Evolutionary conservation across 1,140 invertebrate genomes (phyloP).

Genomic region (Andricus grossulariae): DNA sequence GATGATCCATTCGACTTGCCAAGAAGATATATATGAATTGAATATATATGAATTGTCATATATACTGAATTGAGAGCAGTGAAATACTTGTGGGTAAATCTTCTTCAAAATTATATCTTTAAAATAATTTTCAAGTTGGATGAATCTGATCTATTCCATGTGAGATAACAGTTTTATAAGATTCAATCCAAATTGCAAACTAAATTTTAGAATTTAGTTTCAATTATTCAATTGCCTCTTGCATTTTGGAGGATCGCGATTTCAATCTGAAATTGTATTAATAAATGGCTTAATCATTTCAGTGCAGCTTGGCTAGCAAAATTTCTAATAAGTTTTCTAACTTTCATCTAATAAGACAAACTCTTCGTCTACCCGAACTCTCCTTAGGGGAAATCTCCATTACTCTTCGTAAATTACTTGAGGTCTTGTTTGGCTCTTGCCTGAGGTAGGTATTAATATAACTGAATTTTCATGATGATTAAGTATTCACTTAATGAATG

Average conservation of each 20-base stretch:
- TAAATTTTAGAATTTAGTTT: background rate
- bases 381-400: background rate
- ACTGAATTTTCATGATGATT: constrained; percentile 19
- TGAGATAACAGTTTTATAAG: too few species aligned
- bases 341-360: constrained; percentile 22
- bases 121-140: too few species aligned
- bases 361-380: constrained; percentile 1
- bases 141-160: too few species aligned
- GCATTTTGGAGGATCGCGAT: background rate
- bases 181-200: too few species aligned
- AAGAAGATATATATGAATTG: too few species aligned
- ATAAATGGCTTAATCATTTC: background rate
- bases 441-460: constrained; percentile 7
- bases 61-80: too few species aligned
- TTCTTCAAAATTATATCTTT: too few species aligned
- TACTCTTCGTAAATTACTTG: constrained; percentile 31
- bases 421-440: constrained; percentile 29
- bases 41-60: too few species aligned
- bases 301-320: background rate
- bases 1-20: too few species aligned
- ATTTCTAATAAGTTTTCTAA: constrained; percentile 30
- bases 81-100: too few species aligned
- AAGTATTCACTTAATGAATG: background rate
- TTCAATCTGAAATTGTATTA: constrained; percentile 1
- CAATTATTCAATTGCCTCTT: background rate